Base-by-base conservation (phyloP, 2,888 invertebrate genomes). In the Hirtodrosophila confusa region DNA sequence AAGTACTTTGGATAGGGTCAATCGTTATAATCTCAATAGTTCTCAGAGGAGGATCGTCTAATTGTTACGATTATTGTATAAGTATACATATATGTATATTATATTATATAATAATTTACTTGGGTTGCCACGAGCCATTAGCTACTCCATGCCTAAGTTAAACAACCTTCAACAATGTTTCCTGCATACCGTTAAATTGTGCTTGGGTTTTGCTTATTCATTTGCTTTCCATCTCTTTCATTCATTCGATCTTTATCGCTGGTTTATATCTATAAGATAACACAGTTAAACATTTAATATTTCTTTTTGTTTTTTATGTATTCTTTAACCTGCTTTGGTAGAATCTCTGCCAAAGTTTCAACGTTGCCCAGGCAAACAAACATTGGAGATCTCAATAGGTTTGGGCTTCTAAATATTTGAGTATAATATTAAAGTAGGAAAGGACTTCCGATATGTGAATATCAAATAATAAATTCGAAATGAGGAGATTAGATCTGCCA, bases 131-230 rank as follows among this genome's bases (percentile, higher is more conserved):
- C 24, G 44, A 41, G 55, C 33, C 33, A 50, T 54, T 53, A 41
- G 51, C 31, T 40, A 51, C 8, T 45, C 47, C 51, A 39, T 54
- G 56, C 53, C 43, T 55, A 55, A 58, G 37, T 60, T 58, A 61
- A 72, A 67, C 72, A 72, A 72, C 68, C 72, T 44, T 77, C 73
- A 77, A 75, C 64, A 75, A 72, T 63, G 10, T 57, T 37, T 67
- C 61, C 76, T 74, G 77, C 75, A 64, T 72, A 44, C 63, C 63
- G 51, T 54, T 54, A 24, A 70, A 70, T 71, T 70, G 69, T 70
- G 71, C 50, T 63, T 43, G 24, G 27, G 27, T 36, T 36, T 29
- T 33, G 7, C 7, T n/a, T 24, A 39, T 17, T 17, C 17, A 17
- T 17, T 17, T 17, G 17, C 35, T 43, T 29, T 6, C 27, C 33